A percentile compares a stretch with the other conserved stretches of the same genome.
Conservation (phyloP, 1,140 invertebrate genomes). For the Listronotus bonariensis region DNA sequence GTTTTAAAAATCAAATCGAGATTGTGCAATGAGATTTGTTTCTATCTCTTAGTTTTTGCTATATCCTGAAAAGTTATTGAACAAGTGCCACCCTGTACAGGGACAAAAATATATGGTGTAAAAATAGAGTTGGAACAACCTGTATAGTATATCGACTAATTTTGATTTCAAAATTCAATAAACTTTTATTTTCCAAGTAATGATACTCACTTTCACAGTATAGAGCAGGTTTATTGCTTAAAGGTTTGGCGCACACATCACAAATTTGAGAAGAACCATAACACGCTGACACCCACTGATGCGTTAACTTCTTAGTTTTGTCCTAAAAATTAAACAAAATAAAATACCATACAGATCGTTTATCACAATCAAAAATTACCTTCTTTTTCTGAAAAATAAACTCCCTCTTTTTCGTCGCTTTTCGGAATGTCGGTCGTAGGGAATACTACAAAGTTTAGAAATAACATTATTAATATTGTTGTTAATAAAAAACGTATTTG, state of each 20-base stretch:
- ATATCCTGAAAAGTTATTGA: too few species aligned
- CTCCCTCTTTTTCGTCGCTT: conserved; percentile 86
- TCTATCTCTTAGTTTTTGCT: too few species aligned
- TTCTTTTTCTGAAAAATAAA: conserved; percentile 90
- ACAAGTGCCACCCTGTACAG: too few species aligned
- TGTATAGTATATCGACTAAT: neutral
- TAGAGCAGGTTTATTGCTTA: conserved; percentile 75
- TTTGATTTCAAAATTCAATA: neutral
- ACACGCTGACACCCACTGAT: conserved; percentile 77
- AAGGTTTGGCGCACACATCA: conserved; percentile 80
- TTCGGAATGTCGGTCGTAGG: conserved; percentile 79
- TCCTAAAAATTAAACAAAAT: conserved; percentile 57
- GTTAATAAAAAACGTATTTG: too few species aligned
- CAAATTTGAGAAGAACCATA: conserved; percentile 74
- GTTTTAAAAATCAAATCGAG: too few species aligned
- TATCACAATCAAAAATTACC: conserved; percentile 51
- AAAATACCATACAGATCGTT: neutral
- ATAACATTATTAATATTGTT: conserved; percentile 1
- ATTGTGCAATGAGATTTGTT: too few species aligned
- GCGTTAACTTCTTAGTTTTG: conserved; percentile 69
- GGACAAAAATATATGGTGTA: too few species aligned
- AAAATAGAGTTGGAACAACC: conserved; percentile 4
- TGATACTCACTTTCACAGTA: conserved; percentile 62
- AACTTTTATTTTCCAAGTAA: neutral
- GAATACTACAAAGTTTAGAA: conserved; percentile 58